These are phyloP conservation scores for Diploscapter pachys DNA, from an alignment of 1,140 invertebrate species.

Conservation along the genomic window DNA sequence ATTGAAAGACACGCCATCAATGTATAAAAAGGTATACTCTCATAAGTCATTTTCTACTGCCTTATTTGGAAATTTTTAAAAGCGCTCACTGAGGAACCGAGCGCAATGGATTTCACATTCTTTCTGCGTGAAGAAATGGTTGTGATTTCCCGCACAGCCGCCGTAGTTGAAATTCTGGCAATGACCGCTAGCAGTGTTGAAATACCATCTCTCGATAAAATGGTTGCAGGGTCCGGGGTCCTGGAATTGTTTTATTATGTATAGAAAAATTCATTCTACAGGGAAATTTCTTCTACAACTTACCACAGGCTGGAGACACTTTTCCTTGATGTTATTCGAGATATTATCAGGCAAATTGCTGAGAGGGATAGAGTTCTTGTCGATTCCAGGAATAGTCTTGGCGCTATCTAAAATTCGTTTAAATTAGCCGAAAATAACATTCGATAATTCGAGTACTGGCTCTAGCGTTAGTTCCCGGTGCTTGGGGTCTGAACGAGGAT, in stretches of 20 bases:
- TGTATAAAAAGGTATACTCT: too few species aligned
- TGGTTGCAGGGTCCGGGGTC: conserved; percentile 54
- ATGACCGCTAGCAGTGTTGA: conserved; percentile 57
- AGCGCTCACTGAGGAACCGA: conserved; percentile 52
- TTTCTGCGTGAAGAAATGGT: conserved; percentile 55
- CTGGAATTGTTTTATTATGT: conserved; percentile 15
- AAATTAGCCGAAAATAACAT: not conserved
- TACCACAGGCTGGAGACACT: conserved; percentile 54
- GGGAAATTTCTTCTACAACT: not conserved
- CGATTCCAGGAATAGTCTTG: not conserved
- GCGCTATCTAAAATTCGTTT: not conserved
- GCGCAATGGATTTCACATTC: conserved; percentile 57
- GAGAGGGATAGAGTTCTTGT: conserved; percentile 13
- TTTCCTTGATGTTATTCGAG: conserved; percentile 43
- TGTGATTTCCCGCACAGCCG: conserved; percentile 65
- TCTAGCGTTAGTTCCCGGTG: conserved; percentile 20
- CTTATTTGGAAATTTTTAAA: not conserved
- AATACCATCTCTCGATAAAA: conserved; percentile 62
- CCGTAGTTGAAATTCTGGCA: conserved; percentile 66
- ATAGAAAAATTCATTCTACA: not conserved
- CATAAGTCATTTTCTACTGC: too few species aligned
- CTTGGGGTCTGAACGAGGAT: conserved; percentile 25
- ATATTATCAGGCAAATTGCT: conserved; percentile 20
- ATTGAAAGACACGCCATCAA: too few species aligned
- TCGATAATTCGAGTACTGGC: conserved; percentile 11